A percentile compares a stretch with the other conserved stretches of the same genome.
Conservation (phyloP, 2,888 invertebrate species). For the Thereva nobilitata region DNA sequence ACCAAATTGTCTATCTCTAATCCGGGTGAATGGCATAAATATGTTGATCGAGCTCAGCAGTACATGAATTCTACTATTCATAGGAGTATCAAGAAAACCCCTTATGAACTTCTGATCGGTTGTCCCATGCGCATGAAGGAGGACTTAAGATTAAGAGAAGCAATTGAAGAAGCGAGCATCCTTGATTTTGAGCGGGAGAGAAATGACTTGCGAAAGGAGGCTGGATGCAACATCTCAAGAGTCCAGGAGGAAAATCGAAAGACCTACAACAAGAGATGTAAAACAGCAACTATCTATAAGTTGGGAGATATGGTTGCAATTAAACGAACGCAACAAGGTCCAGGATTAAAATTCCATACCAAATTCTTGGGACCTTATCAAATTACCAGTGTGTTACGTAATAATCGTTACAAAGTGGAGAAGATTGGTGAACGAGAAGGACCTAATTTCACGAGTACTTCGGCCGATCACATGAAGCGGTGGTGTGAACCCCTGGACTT, state of each 20-base stretch:
- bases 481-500: not conserved
- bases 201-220: slow-evolving; percentile 39
- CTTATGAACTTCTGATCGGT: not conserved
- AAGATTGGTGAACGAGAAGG: not conserved
- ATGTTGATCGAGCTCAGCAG: not conserved
- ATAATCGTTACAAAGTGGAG: slow-evolving; percentile 1
- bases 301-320: not conserved
- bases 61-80: not conserved
- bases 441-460: not conserved
- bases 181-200: not conserved
- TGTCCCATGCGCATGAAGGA: slow-evolving; percentile 20
- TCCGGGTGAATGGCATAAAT: slow-evolving; percentile 36
- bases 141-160: not conserved
- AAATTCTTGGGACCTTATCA: not conserved
- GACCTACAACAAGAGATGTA: not conserved
- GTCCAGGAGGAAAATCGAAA: slow-evolving; percentile 7
- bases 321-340: too few relatives aligned
- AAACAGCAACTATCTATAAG: not conserved
- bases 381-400: not conserved
- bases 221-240: not conserved
- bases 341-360: too few relatives aligned
- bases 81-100: not conserved
- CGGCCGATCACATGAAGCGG: slow-evolving; percentile 1
- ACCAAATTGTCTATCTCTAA: slow-evolving; percentile 49
- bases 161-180: slow-evolving; percentile 1